Base-by-base conservation (phyloP, 2,797 vertebrate species). In the Trematomus bernacchii region DNA sequence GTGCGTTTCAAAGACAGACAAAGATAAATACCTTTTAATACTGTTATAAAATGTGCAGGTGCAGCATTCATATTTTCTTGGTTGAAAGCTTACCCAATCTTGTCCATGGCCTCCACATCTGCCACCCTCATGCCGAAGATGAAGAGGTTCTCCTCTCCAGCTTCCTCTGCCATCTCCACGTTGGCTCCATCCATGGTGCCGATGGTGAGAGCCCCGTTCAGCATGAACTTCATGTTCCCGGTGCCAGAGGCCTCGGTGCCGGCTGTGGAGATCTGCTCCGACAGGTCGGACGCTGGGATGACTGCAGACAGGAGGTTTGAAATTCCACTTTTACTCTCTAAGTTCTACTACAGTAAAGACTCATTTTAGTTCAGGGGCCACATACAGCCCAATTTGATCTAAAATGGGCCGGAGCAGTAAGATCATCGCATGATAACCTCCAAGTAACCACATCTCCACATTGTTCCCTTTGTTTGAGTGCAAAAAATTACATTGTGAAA, bases 161-260 rank as follows among this genome's bases (percentile, higher is more conserved):
- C 97, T 80, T 98, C 97, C 82, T 98, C 97, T 0, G 97, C 97
- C 97, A 98, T 98, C 83, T 98, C 97, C 79, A 98, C 97, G 0
- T 98, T 98, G 85, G 97, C 97, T 0, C 97, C 97, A 0, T 97
- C 97, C 97, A 97, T 97, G 83, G 97, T 98, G 75, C 97, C 97
- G 0, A 98, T 97, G 77, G 97, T 98, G 79, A 98, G 95, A 0
- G 97, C 96, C 0, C 97, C 97, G 0, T 97, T 97, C 77, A 98
- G 89, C 97, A 98, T 98, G 90, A 97, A 98, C 90, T 98, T 98
- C 97, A 98, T 97, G 94, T 98, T 97, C 27, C 97, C 97, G 0
- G 97, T 98, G 70, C 97, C 97, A 0, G 97, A 98, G 43, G 97
- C 97, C 92, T 98, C 97, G 0, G 97, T 98, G 62, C 97, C 97